phyloP scores from a whole-genome alignment of 2,113 vertebrate genomes.

The Vanacampus margaritifer region DNA sequence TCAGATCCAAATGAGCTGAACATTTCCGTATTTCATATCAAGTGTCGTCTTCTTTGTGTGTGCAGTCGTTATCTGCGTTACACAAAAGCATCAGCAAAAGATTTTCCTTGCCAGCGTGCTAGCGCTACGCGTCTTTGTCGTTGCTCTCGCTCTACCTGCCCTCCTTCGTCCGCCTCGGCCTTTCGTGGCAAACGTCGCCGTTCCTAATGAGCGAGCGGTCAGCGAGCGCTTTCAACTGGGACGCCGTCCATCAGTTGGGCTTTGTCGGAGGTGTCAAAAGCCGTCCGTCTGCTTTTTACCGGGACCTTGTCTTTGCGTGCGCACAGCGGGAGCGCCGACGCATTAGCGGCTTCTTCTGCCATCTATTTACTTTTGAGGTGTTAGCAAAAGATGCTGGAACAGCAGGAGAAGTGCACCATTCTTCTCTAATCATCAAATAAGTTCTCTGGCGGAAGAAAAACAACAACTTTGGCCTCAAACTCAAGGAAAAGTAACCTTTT shows the following conservation, averaged over 20 bases:
- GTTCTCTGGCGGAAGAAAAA: background rate
- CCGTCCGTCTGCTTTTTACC: background rate
- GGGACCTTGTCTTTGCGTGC: background rate
- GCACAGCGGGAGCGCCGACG: conserved; percentile 19
- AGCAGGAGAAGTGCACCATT: background rate
- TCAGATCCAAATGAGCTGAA: too few species aligned
- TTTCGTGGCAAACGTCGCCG: background rate
- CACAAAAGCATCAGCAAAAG: background rate
- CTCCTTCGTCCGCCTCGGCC: background rate
- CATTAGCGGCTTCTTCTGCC: background rate
- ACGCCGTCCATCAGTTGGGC: background rate
- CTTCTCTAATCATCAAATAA: background rate
- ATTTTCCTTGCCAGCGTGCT: background rate
- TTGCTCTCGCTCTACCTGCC: background rate
- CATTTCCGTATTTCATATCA: too few species aligned
- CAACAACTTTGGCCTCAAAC: background rate
- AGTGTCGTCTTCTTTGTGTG: too few species aligned
- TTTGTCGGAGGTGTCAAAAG: background rate
- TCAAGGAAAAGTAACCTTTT: background rate
- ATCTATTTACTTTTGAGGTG: conserved; percentile 13
- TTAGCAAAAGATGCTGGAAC: background rate
- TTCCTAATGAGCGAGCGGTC: background rate
- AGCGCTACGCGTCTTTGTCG: background rate
- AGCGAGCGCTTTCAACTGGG: background rate
- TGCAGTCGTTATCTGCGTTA: too few species aligned